Conservation (phyloP, 1,140 invertebrate genomes). For the Drosophila arizonae region DNA sequence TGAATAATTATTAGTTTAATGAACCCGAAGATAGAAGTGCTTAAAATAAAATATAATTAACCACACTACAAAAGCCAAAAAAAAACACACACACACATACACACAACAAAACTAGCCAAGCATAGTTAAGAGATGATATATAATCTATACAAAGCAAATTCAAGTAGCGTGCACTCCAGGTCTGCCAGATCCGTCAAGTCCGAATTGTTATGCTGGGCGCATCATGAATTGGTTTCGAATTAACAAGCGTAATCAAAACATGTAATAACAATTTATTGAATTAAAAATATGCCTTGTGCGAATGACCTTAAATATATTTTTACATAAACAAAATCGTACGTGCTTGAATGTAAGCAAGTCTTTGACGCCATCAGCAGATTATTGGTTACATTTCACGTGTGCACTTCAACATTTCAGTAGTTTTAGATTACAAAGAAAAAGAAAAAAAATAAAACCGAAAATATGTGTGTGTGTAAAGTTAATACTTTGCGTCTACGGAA, state of each 20-base stretch:
- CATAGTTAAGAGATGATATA: not conserved
- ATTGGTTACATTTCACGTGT: conserved; percentile 22
- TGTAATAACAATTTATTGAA: conserved; percentile 16
- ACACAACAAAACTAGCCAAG: no score
- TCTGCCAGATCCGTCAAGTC: not conserved
- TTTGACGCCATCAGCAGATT: conserved; percentile 30
- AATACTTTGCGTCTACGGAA: not conserved
- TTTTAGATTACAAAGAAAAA: conserved; percentile 53
- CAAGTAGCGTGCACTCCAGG: not conserved
- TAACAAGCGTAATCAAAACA: conserved; percentile 8
- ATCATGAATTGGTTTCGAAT: conserved; percentile 26
- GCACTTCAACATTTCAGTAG: conserved; percentile 47
- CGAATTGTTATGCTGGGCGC: no score
- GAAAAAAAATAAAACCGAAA: not conserved
- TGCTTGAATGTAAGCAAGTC: no score
- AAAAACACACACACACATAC: no score
- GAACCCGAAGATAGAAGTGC: no score
- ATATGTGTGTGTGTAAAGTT: not conserved
- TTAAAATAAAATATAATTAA: no score
- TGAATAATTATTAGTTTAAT: no score
- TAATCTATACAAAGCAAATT: not conserved
- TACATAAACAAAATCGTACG: not conserved
- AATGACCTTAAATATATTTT: conserved; percentile 30
- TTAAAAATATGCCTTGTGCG: conserved; percentile 20
- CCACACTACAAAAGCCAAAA: no score